These are phyloP conservation scores for Rallus crepitans DNA, from an alignment of 2,797 vertebrate genomes.

Conservation along the genomic window DNA sequence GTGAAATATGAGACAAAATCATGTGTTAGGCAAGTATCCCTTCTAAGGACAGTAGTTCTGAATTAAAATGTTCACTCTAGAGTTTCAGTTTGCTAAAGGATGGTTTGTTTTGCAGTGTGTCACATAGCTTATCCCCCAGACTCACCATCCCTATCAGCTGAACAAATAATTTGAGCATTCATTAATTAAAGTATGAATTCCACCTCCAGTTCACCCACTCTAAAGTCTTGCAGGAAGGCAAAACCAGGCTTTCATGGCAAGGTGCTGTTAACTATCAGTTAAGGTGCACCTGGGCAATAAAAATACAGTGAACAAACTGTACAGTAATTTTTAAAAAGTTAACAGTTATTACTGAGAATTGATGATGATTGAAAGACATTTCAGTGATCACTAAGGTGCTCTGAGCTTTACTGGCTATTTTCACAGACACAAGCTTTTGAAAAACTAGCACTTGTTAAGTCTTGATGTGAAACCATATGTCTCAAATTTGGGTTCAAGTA, in stretches of 20 bases:
- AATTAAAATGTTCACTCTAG: not conserved
- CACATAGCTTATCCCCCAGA: not conserved
- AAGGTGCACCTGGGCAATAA: not conserved
- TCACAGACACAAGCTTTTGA: not conserved
- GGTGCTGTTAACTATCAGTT: not conserved
- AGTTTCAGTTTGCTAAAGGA: not conserved
- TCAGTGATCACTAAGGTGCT: not conserved
- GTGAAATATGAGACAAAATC: not conserved
- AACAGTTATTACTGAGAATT: not conserved
- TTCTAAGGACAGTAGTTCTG: not conserved
- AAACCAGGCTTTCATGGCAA: not conserved
- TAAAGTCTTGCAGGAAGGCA: not conserved
- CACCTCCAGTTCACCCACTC: not conserved
- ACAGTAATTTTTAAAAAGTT: not conserved
- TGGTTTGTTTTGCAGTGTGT: not conserved
- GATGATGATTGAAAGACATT: not conserved
- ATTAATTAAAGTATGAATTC: not conserved
- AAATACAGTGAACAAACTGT: not conserved
- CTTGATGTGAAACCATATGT: not conserved
- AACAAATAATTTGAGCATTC: not conserved
- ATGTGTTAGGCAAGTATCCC: not conserved
- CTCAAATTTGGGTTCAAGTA: not conserved
- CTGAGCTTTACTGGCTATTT: not conserved
- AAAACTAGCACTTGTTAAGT: not conserved
- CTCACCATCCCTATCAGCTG: not conserved